Evolutionary conservation across 2,888 invertebrate genomes (phyloP).

Genomic region (Amiota communis): DNA sequence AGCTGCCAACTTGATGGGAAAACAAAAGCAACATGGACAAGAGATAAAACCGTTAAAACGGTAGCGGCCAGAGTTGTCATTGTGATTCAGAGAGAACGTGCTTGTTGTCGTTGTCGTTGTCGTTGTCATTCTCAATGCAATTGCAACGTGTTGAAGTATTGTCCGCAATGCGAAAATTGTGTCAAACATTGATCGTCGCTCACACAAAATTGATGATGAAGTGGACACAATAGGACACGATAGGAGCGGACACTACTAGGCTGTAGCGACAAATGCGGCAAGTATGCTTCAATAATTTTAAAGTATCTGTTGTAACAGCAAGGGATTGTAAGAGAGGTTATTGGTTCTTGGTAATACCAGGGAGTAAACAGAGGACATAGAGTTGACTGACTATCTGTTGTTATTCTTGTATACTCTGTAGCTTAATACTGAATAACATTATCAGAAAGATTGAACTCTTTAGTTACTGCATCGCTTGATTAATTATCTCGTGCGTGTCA

Average conservation of each 20-base stretch:
- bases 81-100: not conserved
- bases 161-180: conserved; percentile 62
- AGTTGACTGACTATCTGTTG: not conserved
- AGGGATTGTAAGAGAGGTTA: too few species aligned
- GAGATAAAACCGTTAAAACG: not conserved
- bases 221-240: not conserved
- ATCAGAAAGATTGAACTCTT: not conserved
- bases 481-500: conserved; percentile 3
- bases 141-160: conserved; percentile 65
- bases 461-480: not conserved
- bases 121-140: conserved; percentile 44
- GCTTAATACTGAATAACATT: not conserved
- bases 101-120: not conserved
- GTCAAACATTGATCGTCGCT: conserved; percentile 63
- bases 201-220: not conserved
- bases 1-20: conserved; percentile 4
- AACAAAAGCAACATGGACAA: not conserved
- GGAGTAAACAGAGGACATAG: not conserved
- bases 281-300: conserved; percentile 6
- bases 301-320: not conserved
- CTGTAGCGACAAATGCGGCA: not conserved
- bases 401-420: too few species aligned
- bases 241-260: not conserved
- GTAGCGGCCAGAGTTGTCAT: conserved; percentile 14
- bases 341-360: not conserved